Evolutionary conservation across 2,888 invertebrate genomes (phyloP).

Genomic region (Athrips mouffetella): DNA sequence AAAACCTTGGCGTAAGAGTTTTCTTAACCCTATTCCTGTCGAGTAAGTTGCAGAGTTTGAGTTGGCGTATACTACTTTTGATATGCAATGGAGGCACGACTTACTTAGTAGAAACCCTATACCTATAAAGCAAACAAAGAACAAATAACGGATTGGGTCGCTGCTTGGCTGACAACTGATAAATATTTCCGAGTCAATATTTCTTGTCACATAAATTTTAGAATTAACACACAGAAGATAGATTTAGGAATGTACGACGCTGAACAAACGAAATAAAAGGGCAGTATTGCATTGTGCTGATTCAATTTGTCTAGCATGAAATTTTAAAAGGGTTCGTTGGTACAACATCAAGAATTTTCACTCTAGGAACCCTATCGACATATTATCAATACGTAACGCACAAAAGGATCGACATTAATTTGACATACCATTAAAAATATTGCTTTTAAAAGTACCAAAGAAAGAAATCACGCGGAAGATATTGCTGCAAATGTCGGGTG

Average conservation of each 20-base stretch:
- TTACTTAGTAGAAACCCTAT: too few species aligned
- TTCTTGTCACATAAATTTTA: constrained; percentile 50
- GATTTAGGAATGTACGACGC: constrained; percentile 40
- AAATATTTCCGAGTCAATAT: constrained; percentile 31
- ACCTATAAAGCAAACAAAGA: too few species aligned
- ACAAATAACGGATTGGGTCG: too few species aligned
- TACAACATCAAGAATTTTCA: constrained; percentile 48
- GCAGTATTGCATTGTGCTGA: constrained; percentile 49
- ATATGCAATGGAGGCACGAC: too few species aligned
- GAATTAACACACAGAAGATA: constrained; percentile 50
- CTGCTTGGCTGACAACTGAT: too few species aligned
- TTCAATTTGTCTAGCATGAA: constrained; percentile 70
- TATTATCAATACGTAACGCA: constrained; percentile 63
- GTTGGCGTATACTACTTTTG: too few species aligned
- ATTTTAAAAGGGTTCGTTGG: constrained; percentile 67
- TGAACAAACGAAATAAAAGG: constrained; percentile 45
- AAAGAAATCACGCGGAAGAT: constrained; percentile 64
- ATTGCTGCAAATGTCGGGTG: constrained; percentile 52
- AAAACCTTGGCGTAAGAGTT: too few species aligned
- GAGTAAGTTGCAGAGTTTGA: too few species aligned
- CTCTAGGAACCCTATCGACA: constrained; percentile 66
- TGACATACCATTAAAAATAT: constrained; percentile 76
- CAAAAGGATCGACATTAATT: constrained; percentile 72
- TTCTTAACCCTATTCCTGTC: too few species aligned
- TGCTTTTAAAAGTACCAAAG: constrained; percentile 62